These are phyloP conservation scores for Xiphias gladius DNA, from an alignment of 2,113 vertebrate genomes.

Conservation along the genomic window DNA sequence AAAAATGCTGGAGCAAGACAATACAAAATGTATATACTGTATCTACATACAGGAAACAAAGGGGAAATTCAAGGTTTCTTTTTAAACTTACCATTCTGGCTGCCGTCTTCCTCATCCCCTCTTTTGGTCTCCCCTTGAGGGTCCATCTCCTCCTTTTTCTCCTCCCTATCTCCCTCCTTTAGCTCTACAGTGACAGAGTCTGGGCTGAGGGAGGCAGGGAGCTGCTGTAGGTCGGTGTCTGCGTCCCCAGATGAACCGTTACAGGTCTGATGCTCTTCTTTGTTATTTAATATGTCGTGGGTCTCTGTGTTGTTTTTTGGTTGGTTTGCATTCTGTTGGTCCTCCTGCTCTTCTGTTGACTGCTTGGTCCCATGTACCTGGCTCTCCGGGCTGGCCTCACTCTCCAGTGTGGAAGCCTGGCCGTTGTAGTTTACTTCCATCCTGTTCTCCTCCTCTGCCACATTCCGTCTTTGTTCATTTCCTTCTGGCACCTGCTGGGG, in stretches of 20 bases:
- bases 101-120: constrained; percentile 42
- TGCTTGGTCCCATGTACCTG: constrained; percentile 76
- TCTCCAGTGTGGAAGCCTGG: constrained; percentile 71
- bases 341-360: constrained; percentile 82
- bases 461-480: constrained; percentile 55
- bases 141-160: constrained; percentile 60
- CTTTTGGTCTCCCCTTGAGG: constrained; percentile 58
- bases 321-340: constrained; percentile 88
- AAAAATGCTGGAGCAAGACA: too few species aligned
- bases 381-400: constrained; percentile 67
- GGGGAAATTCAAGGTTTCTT: neutral
- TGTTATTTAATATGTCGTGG: constrained; percentile 21
- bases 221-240: neutral
- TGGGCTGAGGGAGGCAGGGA: constrained; percentile 30
- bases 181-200: constrained; percentile 47
- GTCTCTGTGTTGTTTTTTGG: constrained; percentile 34
- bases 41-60: neutral
- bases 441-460: constrained; percentile 27
- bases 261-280: constrained; percentile 42
- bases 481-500: constrained; percentile 27
- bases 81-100: constrained; percentile 58
- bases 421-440: constrained; percentile 90
- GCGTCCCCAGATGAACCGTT: constrained; percentile 27
- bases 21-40: too few species aligned
- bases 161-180: constrained; percentile 43